Evolutionary conservation across 2,888 invertebrate species (phyloP), one percentile per base, ranked within the genome.

Genomic region (Hedychridium roseum): DNA sequence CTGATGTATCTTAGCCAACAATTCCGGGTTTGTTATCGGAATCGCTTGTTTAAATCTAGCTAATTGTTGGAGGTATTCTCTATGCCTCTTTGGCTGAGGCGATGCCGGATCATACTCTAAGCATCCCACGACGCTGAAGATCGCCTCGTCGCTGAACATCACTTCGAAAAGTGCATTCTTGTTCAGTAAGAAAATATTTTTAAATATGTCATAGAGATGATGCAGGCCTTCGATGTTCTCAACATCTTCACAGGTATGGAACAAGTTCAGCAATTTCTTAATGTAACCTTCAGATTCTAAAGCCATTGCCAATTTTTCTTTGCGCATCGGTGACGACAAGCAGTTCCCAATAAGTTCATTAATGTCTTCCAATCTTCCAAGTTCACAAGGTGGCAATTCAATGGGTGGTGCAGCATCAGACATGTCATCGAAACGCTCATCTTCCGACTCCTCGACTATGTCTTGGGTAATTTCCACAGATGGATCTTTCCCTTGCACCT

Each of bases 401-500:
- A 97, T 92, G 20, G 96, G 93, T 52, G 94, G 94, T 39, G 92
- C 93, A 64, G 92, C 90, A 76, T 97, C 97, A 40, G 94, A 91
- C 88, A 95, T 93, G 73, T 97, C 97, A 81, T 97, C 97, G 79
- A 94, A 96, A 37, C 95, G 85, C 74, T 97, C 97, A 86, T 97
- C 97, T 83, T 95, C 95, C 1, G 94, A 94, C 76, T 96, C 95
- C 80, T 96, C 95, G 2, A 95, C 94, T 65, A 95, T 92, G 68
- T 96, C 95, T 80, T 97, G 97, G 38, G 97, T 97, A 56, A 97
- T 94, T 80, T 97, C 96, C 51, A 97, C 96, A 17, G 96, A 95
- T 28, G 98, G 98, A 83, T 99, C 98, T 80, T 97, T 97, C 26
- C 98, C 98, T 85, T 99, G 99, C 27, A 99, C 94, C 89, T 92